Base-by-base conservation (phyloP, 2,888 invertebrate species). In the Axea sp. region DNA sequence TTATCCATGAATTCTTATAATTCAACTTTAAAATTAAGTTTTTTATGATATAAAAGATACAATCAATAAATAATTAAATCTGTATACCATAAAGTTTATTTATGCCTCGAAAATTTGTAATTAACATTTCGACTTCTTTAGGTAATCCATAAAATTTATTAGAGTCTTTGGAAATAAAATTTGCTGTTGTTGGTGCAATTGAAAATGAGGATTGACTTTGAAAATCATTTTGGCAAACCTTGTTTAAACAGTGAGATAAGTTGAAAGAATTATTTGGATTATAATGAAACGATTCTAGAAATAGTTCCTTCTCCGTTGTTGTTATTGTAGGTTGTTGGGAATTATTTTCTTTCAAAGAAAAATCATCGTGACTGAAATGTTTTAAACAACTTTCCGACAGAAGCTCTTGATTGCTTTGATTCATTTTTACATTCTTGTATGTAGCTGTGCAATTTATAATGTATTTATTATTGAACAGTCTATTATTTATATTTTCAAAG, bases 61-160 rank as follows among this genome's bases (percentile, higher is more conserved):
- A 24, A 24, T 6, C 24, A n/a, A 6, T 7, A 24, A 24, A 24
- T 6, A 24, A 6, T 1, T 6, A 24, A 24, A 24, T 24, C 6
- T 24, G 30, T 24, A 2, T 76, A 82, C 83, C 12, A 90, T 97
- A 97, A 77, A 97, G 90, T 76, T 91, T 91, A 12, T 91, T 90
- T 73, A 97, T 96, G 75, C 94, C 94, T 84, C 95, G 93, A 78
- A 92, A 92, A 72, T 91, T 89, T 78, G 92, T 91, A 75, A 97
- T 92, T 75, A 97, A 88, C 6, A 90, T 88, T 84, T 92, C 91
- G 0, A 95, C 93, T 79, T 89, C 89, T 0, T 90, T 84, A 0
- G 97, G 95, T 30, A 97, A 88, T 0, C 95, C 96, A 90, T 94
- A 96, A 87, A 96, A 97, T 6, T 89, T 62, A n/a, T 51, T 37